Evolutionary conservation across 2,113 vertebrate genomes (phyloP).

Genomic region (Malurus melanocephalus): DNA sequence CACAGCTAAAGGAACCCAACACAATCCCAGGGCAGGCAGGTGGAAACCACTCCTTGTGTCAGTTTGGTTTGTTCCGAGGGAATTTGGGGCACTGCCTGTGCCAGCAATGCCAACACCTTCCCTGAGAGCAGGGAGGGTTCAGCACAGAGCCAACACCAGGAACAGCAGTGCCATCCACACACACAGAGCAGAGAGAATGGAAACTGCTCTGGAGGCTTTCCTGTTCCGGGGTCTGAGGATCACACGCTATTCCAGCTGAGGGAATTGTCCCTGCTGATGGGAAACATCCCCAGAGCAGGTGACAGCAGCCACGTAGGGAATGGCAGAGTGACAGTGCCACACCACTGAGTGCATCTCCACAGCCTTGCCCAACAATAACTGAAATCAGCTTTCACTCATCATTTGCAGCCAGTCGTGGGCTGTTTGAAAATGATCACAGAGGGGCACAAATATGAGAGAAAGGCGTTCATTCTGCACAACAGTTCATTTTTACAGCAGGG

Average conservation of each 20-base stretch:
- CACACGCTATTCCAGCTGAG: rapidly evolving
- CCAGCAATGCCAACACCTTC: background rate
- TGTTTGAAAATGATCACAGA: background rate
- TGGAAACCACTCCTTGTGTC: background rate
- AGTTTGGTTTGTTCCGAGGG: background rate
- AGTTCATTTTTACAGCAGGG: background rate
- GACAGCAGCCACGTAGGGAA: background rate
- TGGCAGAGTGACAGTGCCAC: rapidly evolving
- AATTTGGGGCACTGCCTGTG: background rate
- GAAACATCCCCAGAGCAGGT: background rate
- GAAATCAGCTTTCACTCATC: background rate
- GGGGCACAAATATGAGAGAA: background rate
- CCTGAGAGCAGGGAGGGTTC: rapidly evolving
- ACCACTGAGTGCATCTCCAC: rapidly evolving
- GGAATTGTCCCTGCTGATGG: rapidly evolving
- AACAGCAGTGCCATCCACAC: rapidly evolving
- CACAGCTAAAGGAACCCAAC: rapidly evolving
- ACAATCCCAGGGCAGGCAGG: background rate
- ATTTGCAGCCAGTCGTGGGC: background rate
- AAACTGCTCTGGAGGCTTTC: background rate
- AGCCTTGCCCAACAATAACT: rapidly evolving
- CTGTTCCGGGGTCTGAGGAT: too few relatives aligned
- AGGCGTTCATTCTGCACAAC: background rate
- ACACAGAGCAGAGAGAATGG: background rate
- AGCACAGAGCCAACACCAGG: rapidly evolving